A percentile compares a stretch with the other conserved stretches of the same genome.
These are phyloP conservation scores for Taxidea taxus DNA, from an alignment of 2,113 vertebrate species.

Conservation along the genomic window DNA sequence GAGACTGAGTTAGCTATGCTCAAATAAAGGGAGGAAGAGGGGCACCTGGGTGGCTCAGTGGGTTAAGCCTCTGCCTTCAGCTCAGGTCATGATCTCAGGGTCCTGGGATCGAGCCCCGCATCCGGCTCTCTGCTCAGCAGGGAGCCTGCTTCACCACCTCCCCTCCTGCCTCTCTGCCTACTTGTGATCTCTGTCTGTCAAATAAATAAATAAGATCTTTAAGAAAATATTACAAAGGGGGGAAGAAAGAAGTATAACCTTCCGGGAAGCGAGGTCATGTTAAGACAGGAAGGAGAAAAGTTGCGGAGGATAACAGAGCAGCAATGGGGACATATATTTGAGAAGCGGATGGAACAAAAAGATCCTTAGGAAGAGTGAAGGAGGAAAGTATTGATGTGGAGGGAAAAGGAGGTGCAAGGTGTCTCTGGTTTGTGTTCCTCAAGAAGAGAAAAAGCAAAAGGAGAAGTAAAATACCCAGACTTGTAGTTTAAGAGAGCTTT, in stretches of 20 bases:
- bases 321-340: not conserved
- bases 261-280: not conserved
- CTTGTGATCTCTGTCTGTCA: no score
- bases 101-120: no score
- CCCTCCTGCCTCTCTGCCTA: no score
- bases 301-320: not conserved
- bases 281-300: not conserved
- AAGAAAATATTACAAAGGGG: not conserved
- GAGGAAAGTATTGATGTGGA: not conserved
- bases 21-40: not conserved
- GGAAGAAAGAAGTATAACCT: not conserved
- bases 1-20: not conserved
- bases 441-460: not conserved
- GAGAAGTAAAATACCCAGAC: not conserved
- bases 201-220: no score
- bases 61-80: no score
- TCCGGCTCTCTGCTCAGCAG: no score
- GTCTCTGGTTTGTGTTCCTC: not conserved
- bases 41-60: no score
- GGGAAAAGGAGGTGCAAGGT: not conserved
- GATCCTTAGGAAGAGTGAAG: not conserved
- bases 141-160: no score
- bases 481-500: not conserved
- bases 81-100: no score
- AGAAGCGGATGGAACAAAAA: not conserved